Percentiles rank a stretch among this genome's conserved stretches.
Evolutionary conservation across 2,888 invertebrate species (phyloP).

Genomic region (Sisyra terminalis): DNA sequence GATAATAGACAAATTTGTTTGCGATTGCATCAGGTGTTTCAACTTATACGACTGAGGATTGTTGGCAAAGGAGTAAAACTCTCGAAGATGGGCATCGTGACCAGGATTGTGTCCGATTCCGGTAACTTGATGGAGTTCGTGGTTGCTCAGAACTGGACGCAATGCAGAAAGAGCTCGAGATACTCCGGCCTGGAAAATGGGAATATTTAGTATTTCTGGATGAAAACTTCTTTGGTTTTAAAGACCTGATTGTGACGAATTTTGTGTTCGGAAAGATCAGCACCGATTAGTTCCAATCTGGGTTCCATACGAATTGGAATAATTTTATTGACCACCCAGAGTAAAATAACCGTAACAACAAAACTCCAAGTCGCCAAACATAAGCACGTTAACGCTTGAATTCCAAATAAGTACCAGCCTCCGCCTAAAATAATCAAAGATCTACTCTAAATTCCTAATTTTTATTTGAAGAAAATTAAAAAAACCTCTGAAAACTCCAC

Average conservation of each 20-base stretch:
- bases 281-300: constrained; percentile 73
- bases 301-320: constrained; percentile 74
- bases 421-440: constrained; percentile 45
- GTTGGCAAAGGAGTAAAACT: not conserved
- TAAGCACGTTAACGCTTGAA: constrained; percentile 57
- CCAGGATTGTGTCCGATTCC: constrained; percentile 55
- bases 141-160: constrained; percentile 36
- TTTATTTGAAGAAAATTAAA: constrained; percentile 1
- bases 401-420: constrained; percentile 72
- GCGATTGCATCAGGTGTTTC: not conserved
- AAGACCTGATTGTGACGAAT: constrained; percentile 53
- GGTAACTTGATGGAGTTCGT: constrained; percentile 19
- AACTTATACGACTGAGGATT: not conserved
- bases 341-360: constrained; percentile 46
- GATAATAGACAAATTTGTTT: not conserved
- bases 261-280: constrained; percentile 76
- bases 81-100: constrained; percentile 32
- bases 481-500: constrained; percentile 55
- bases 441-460: too few relatives aligned
- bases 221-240: not conserved
- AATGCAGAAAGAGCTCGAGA: constrained; percentile 60
- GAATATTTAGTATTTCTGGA: not conserved
- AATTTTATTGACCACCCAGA: constrained; percentile 64
- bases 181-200: constrained; percentile 37
- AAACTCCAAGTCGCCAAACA: constrained; percentile 63